Conservation (phyloP, 2,797 vertebrate species). For the Potorous gilbertii region DNA sequence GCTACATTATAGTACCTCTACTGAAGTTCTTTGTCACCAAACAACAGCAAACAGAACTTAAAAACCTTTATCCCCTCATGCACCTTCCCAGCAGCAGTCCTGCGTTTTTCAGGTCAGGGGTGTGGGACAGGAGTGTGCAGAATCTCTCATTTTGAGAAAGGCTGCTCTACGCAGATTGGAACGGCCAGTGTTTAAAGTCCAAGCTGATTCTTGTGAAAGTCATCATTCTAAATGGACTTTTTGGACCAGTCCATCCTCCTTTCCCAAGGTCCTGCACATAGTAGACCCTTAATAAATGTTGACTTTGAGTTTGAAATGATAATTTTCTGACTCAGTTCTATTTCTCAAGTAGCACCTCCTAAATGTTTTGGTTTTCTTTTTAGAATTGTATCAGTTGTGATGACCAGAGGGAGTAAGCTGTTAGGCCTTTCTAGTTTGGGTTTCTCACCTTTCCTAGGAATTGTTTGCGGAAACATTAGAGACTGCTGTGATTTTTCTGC, state of each 20-base stretch:
- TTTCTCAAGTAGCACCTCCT: not conserved
- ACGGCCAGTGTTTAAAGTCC: not conserved
- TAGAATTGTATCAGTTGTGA: not conserved
- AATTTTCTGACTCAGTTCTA: not conserved
- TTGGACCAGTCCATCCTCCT: not conserved
- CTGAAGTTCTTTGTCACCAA: not conserved
- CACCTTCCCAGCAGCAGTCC: not conserved
- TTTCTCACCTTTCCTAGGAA: slow-evolving; percentile 1
- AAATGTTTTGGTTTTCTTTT: slow-evolving; percentile 2
- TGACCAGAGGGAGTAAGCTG: not conserved
- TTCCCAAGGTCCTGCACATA: not conserved
- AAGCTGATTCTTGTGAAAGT: not conserved
- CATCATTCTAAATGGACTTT: not conserved
- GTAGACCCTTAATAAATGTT: not conserved
- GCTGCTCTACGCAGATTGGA: not conserved
- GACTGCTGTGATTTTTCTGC: not conserved
- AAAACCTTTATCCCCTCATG: not conserved
- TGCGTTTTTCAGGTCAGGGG: not conserved
- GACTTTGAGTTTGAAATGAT: not conserved
- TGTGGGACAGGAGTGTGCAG: not conserved
- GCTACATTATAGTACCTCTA: not conserved
- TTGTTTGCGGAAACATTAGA: not conserved
- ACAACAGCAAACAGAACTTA: not conserved
- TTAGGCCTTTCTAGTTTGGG: not conserved
- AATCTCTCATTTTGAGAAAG: not conserved